Evolutionary conservation across 2,113 vertebrate genomes (phyloP), one percentile per base, ranked within the genome.

Genomic region (Phrynocephalus versicolor): DNA sequence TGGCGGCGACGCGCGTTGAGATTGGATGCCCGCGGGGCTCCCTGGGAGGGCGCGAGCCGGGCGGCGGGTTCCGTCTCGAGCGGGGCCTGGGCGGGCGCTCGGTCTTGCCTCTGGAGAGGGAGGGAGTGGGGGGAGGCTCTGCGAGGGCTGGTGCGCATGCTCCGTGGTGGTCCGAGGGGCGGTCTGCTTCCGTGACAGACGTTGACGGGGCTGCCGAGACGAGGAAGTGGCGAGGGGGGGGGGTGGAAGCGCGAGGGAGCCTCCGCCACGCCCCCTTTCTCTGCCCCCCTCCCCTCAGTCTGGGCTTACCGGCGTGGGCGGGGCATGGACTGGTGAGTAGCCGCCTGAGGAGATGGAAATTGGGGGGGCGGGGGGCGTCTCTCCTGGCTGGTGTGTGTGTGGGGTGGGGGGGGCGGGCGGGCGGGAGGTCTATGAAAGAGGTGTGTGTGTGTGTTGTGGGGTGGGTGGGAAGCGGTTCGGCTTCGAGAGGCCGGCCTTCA

Each of bases 131-230:
- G 35, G 57, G 74, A 60, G 60, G 81, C 90, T 85, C 84, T 90
- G 88, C 88, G 81, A 85, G 89, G 55, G 80, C 84, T 77, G 1
- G 70, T 85, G 92, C 92, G 91, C 90, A 75, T 92, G 91, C 92
- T 92, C 90, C 91, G 2, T 81, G 81, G 67, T 85, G 84, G 67
- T 51, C 87, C 77, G 91, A 58, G 83, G 60, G 84, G 65, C 84
- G 82, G 85, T 79, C 39, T 64, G 88, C 45, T 27, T n/a, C 39
- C 8, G 57, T 75, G 39, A 14, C 60, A 69, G 72, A 33, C 81
- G 57, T 72, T 74, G 82, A 30, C 82, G 15, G n/a, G 85, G 10
- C 65, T 71, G 75, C 69, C 41, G 35, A n/a, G n/a, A n/a, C n/a
- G n/a, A n/a, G n/a, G n/a, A n/a, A n/a, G n/a, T n/a, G n/a, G n/a